Base-by-base conservation (phyloP, 2,113 vertebrate species). In the Larimichthys polyactis region DNA sequence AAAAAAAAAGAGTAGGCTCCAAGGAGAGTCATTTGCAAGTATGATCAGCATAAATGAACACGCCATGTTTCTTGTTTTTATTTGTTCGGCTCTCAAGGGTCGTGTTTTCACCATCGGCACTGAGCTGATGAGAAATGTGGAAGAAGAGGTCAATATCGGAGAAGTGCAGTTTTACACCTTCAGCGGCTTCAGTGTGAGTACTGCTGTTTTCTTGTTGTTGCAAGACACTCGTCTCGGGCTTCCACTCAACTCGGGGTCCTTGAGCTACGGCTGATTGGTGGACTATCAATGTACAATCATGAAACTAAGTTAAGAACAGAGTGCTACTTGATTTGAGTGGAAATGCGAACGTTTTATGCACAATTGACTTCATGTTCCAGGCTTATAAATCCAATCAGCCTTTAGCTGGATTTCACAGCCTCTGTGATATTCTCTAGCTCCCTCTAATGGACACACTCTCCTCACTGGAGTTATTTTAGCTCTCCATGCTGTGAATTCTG, bases 181-280 rank as follows among this genome's bases (percentile, higher is more conserved):
- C 81, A 82, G 76, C 4, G 95, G 95, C 74, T 94, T 92, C 68
- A 80, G 64, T 65, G 95, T 95, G 71, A 93, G 94, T 92, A n/a
- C 1, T 4, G n/a, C 65, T 17, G 32, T 32, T 32, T 49, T 44
- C 22, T 68, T 20, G n/a, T 68, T 20, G n/a, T 32, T 24, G 60
- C 32, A 66, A 4, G 60, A 32, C 63, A 27, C 17, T 40, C 1
- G 2, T 36, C 43, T 46, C 49, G 12, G 5, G 40, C 17, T 20
- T 60, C 32, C 43, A 40, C 71, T 84, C 72, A 65, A 1, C 59
- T 44, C 17, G 59, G 64, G 64, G 11, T 54, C 44, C 59, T 81
- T 81, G 54, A 83, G 71, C 73, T 59, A 7, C 44, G 63, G 52
- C 75, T 81, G 49, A 80, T 76, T 82, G 78, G 69, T 84, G 68